These are phyloP conservation scores for Acanthis flammea DNA, from an alignment of 2,797 vertebrate genomes.

Conservation along the genomic window DNA sequence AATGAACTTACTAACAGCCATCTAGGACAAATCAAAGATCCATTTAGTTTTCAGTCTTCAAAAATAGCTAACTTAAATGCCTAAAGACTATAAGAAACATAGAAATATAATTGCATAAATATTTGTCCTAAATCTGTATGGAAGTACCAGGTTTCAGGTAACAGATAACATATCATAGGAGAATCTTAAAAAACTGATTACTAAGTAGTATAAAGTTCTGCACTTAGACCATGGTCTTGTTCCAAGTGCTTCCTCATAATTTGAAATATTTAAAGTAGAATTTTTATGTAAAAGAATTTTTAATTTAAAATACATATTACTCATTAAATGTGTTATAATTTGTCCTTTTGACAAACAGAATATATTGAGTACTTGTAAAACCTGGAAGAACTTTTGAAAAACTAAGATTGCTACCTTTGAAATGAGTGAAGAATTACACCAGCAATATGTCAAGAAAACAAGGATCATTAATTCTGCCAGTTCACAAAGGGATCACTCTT, in stretches of 20 bases:
- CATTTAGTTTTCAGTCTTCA: neutral
- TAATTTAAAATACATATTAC: neutral
- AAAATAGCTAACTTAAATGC: neutral
- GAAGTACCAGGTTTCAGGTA: neutral
- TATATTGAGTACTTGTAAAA: neutral
- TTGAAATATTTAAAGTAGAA: neutral
- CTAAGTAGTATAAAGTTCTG: neutral
- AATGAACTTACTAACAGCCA: neutral
- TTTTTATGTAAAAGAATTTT: neutral
- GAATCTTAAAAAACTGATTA: neutral
- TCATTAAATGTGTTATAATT: neutral
- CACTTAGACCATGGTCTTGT: neutral
- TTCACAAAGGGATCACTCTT: neutral
- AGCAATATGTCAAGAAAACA: neutral
- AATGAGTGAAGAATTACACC: neutral
- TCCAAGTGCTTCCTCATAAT: neutral
- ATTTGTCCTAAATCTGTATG: neutral
- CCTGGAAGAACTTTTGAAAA: neutral
- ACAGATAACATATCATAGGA: neutral
- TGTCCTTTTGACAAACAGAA: neutral
- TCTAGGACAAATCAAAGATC: neutral
- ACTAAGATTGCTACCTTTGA: neutral
- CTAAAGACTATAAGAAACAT: neutral
- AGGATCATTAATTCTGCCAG: neutral
- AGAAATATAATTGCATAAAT: neutral